Evolutionary conservation across 1,140 invertebrate species (phyloP).

Genomic region (Pararge aegeria): DNA sequence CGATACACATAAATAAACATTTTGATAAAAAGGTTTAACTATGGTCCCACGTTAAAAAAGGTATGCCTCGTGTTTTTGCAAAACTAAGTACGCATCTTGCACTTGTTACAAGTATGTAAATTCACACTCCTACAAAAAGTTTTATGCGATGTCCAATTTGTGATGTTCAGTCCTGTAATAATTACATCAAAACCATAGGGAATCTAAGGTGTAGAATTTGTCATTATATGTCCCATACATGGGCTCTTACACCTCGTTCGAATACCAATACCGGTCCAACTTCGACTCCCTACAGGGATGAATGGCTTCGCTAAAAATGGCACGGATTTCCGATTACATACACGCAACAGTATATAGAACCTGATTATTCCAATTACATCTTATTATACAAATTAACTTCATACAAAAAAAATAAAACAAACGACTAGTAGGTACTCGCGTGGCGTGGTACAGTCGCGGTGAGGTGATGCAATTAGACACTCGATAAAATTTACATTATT

Average conservation of each 20-base stretch:
- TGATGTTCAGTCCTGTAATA: slow-evolving; percentile 24
- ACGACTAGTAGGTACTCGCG: slow-evolving; percentile 4
- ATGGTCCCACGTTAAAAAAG: neutral
- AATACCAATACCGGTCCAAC: slow-evolving; percentile 30
- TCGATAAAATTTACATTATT: slow-evolving; percentile 31
- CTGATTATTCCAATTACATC: slow-evolving; percentile 26
- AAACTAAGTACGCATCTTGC: neutral
- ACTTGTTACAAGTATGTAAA: neutral
- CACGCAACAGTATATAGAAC: slow-evolving; percentile 18
- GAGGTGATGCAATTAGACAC: slow-evolving; percentile 25
- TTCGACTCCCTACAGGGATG: slow-evolving; percentile 29
- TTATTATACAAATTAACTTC: slow-evolving; percentile 32
- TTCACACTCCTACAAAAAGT: neutral
- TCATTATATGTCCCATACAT: slow-evolving; percentile 39
- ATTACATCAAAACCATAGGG: slow-evolving; percentile 33
- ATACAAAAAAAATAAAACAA: slow-evolving; percentile 20
- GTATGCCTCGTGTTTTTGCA: neutral
- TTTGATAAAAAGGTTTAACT: neutral
- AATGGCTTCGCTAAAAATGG: slow-evolving; percentile 28
- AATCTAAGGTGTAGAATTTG: slow-evolving; percentile 31
- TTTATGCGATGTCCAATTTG: neutral
- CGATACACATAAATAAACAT: neutral
- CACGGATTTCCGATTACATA: slow-evolving; percentile 24
- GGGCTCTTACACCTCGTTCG: slow-evolving; percentile 31
- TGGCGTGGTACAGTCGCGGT: slow-evolving; percentile 13